A percentile compares a stretch with the other conserved stretches of the same genome.
These are phyloP conservation scores for Lordiphosa collinella DNA, from an alignment of 1,140 invertebrate species.

Conservation along the genomic window DNA sequence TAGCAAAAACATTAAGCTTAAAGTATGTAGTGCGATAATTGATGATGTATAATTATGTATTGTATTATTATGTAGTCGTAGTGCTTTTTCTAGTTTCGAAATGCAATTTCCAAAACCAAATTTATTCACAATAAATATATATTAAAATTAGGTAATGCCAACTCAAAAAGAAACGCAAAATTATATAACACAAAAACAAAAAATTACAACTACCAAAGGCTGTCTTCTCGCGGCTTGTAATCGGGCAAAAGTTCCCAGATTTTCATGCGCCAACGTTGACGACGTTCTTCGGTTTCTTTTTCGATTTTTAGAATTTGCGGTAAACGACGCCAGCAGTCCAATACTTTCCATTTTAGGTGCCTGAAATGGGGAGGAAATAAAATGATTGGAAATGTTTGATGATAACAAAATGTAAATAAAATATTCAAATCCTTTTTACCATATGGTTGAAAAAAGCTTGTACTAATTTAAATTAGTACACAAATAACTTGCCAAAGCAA, in stretches of 20 bases:
- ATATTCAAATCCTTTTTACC: no score
- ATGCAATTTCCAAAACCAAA: constrained; percentile 20
- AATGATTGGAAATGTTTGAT: no score
- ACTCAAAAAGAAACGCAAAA: constrained; percentile 14
- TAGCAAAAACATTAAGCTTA: constrained; percentile 19
- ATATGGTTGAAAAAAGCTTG: no score
- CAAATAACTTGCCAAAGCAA: no score
- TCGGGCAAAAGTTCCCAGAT: constrained; percentile 85
- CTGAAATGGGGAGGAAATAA: constrained; percentile 2
- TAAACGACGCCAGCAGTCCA: constrained; percentile 83
- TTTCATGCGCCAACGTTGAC: constrained; percentile 84
- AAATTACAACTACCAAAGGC: constrained; percentile 56
- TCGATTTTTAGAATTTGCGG: constrained; percentile 83
- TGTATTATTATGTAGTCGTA: constrained; percentile 16
- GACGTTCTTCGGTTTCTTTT: constrained; percentile 83
- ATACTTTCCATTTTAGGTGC: constrained; percentile 82
- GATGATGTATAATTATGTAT: neutral
- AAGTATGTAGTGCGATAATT: constrained; percentile 5
- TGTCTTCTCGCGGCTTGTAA: constrained; percentile 81
- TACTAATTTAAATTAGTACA: no score
- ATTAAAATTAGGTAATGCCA: neutral
- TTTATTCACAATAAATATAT: constrained; percentile 7
- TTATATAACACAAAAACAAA: constrained; percentile 23
- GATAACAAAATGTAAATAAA: no score
- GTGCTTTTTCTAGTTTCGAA: constrained; percentile 19